Evolutionary conservation across 1,140 invertebrate genomes (phyloP), one percentile per base, ranked within the genome.

Genomic region (Drosophila sp.): DNA sequence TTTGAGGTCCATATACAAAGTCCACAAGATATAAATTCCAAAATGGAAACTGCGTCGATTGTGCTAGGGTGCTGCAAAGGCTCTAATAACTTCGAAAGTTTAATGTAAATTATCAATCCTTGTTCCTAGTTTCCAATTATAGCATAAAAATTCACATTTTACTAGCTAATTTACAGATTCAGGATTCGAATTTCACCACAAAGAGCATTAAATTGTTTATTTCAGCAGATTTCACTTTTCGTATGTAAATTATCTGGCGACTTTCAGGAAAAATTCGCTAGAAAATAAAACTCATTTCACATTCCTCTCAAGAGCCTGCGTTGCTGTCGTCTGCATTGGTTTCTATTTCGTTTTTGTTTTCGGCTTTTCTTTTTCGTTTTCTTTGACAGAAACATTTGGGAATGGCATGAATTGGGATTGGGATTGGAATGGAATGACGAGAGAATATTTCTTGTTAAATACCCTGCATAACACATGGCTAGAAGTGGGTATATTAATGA

Each of bases 381-480:
- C 66, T 70, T 71, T 71, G 80, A 64, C 79, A 75, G 50, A 74
- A 84, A 67, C 69, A 86, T 82, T 74, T 58, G 60, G 64, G 66
- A 83, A 71, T 81, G 78, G 63, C 44, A 50, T 50, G 44, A 23
- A 50, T 50, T 50, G 10, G 35, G 35, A 38, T 38, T 38, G 1
- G 44, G 23, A 50, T 25, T 50, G 44, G 44, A 27, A 50, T 27
- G 44, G 44, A 50, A 50, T 50, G 44, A 50, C 44, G 44, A 10
- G 35, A 60, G 80, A 84, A 76, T 76, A 76, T 77, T 71, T 77
- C 71, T 70, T 65, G 83, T 67, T 10, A 27, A 27, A 50, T 50
- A 50, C 44, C 44, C 44, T 27, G 17, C 23, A 47, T 8, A 5
- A 47, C 7, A 8, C 17, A 25, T 50, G 8, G 44, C 44, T 23